Evolutionary conservation across 2,113 vertebrate genomes (phyloP).

Genomic region (Eptesicus fuscus): DNA sequence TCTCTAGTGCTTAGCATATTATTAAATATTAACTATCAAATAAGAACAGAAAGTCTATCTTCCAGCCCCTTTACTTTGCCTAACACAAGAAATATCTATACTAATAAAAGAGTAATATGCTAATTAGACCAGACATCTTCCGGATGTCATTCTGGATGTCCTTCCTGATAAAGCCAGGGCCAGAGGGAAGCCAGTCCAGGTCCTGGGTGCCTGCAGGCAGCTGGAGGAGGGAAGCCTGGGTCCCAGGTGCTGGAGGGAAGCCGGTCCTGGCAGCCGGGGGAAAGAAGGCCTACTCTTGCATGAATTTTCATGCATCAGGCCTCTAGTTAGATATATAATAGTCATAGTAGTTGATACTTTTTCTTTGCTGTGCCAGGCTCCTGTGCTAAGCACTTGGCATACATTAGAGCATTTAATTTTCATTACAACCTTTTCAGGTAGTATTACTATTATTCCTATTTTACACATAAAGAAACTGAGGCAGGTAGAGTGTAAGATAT

Average conservation of each 20-base stretch:
- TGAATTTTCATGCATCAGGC: no score
- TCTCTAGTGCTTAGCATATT: neutral
- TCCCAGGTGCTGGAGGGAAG: no score
- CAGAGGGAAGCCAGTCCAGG: no score
- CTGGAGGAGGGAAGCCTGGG: no score
- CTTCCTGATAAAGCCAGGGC: no score
- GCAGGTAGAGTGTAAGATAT: neutral
- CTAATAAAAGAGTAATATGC: no score
- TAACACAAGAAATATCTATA: neutral
- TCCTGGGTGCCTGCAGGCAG: no score
- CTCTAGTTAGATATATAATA: neutral
- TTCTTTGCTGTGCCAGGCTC: neutral
- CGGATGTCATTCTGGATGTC: no score
- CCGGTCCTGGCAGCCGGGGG: no score
- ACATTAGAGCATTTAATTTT: neutral
- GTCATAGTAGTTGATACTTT: neutral
- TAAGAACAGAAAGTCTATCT: constrained; percentile 29
- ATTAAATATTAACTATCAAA: constrained; percentile 45
- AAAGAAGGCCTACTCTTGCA: no score
- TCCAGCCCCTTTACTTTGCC: neutral
- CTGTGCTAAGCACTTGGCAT: neutral
- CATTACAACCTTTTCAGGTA: neutral
- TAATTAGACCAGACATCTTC: no score
- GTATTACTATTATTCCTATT: neutral
- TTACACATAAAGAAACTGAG: neutral